These are phyloP conservation scores for Abrostola tripartita DNA, from an alignment of 2,888 invertebrate genomes.

Conservation along the genomic window DNA sequence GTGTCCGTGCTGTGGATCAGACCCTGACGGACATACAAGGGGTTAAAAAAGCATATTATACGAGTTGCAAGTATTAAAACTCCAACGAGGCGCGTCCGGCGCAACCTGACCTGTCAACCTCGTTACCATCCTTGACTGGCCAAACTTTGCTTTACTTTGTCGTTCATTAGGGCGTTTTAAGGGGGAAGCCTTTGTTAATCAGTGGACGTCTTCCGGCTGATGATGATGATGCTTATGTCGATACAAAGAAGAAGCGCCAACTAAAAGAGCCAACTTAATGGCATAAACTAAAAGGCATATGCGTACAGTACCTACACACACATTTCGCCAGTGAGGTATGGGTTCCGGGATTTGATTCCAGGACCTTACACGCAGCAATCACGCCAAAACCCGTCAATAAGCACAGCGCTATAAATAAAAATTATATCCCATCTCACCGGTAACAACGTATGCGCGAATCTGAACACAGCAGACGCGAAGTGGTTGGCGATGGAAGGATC, in stretches of 20 bases:
- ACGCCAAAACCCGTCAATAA: background rate
- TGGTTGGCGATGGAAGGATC: conserved; percentile 94
- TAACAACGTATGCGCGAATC: conserved; percentile 96
- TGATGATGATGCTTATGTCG: no score
- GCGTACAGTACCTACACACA: no score
- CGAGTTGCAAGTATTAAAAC: background rate
- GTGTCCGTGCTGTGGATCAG: conserved; percentile 91
- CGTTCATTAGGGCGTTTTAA: no score
- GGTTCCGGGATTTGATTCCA: no score
- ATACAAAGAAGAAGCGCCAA: background rate
- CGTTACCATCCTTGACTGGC: no score
- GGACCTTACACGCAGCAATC: no score
- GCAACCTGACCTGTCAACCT: no score
- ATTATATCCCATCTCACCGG: conserved; percentile 85
- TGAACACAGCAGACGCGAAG: conserved; percentile 95
- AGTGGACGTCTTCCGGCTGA: no score
- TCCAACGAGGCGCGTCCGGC: no score
- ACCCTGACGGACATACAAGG: conserved; percentile 81
- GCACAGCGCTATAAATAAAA: background rate
- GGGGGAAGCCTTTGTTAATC: no score
- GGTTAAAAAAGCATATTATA: background rate
- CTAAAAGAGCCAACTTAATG: background rate
- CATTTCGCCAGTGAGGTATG: no score
- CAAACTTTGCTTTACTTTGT: no score
- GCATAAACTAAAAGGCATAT: background rate